Evolutionary conservation across 2,888 invertebrate species (phyloP).

Genomic region (Sesia apiformis): DNA sequence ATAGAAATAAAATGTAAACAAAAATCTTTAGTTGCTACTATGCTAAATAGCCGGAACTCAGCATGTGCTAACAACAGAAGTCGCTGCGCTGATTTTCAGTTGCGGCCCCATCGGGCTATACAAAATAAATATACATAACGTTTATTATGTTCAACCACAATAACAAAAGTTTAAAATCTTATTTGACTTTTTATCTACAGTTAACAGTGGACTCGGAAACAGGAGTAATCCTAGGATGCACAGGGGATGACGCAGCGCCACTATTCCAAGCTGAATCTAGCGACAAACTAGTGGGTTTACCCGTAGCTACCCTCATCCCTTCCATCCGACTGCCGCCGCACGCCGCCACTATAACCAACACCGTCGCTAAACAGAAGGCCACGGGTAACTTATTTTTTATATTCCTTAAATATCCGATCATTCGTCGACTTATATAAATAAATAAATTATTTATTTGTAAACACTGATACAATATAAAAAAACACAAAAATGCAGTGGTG

Average conservation of each 20-base stretch:
- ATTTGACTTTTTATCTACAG: slow-evolving; percentile 19
- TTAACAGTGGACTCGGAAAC: slow-evolving; percentile 57
- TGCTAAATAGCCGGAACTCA: no score
- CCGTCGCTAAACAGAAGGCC: slow-evolving; percentile 76
- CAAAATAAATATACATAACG: no score
- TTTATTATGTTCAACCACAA: no score
- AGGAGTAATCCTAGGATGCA: slow-evolving; percentile 44
- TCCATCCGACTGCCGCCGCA: slow-evolving; percentile 60
- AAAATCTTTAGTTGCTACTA: no score
- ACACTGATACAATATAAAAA: not conserved
- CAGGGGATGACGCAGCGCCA: slow-evolving; percentile 57
- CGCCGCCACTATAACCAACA: slow-evolving; percentile 45
- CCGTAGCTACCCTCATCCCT: slow-evolving; percentile 65
- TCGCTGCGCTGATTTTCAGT: no score
- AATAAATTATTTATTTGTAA: not conserved
- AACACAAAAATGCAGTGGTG: not conserved
- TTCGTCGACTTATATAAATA: no score
- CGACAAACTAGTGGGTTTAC: slow-evolving; percentile 65
- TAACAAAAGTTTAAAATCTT: no score
- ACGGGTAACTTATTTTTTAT: slow-evolving; percentile 51
- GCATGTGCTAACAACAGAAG: no score
- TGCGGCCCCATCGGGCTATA: no score
- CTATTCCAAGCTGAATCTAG: slow-evolving; percentile 69
- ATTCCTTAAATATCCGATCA: not conserved
- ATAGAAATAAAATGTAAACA: no score